These are phyloP conservation scores for Metopia argyrocephala DNA, from an alignment of 2,888 invertebrate genomes.

Conservation along the genomic window DNA sequence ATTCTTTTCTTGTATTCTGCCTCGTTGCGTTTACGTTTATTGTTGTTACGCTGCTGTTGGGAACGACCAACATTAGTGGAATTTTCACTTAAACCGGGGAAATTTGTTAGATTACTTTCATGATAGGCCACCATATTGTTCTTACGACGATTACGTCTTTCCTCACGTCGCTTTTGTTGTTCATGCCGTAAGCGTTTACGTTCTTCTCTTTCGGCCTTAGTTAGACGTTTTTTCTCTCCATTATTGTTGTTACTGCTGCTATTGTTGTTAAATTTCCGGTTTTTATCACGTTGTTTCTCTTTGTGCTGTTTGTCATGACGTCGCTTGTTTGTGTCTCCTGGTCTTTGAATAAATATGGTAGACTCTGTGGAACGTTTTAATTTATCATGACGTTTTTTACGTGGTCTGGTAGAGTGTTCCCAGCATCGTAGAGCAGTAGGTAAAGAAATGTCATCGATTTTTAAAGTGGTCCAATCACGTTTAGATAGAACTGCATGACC, in stretches of 20 bases:
- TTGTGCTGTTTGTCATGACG: conserved; percentile 69
- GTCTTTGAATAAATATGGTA: conserved; percentile 56
- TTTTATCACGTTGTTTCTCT: conserved; percentile 70
- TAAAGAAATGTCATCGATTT: conserved; percentile 90
- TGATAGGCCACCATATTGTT: conserved; percentile 52
- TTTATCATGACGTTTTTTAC: conserved; percentile 71
- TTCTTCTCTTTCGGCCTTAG: conserved; percentile 73
- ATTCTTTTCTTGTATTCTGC: conserved; percentile 52
- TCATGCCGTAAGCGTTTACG: conserved; percentile 71
- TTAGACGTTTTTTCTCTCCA: conserved; percentile 66
- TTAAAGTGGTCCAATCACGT: conserved; percentile 91
- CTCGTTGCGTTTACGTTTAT: conserved; percentile 52
- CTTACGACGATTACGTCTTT: conserved; percentile 59
- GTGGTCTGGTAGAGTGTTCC: conserved; percentile 83
- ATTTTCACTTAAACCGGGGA: conserved; percentile 41
- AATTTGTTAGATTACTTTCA: conserved; percentile 49
- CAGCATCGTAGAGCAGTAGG: conserved; percentile 93
- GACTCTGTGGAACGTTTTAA: conserved; percentile 75
- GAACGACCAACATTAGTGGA: conserved; percentile 38
- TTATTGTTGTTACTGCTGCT: conserved; percentile 51
- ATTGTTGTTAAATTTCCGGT: conserved; percentile 66
- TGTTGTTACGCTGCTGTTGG: conserved; percentile 41
- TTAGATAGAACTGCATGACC: conserved; percentile 94
- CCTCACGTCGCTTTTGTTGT: conserved; percentile 67
- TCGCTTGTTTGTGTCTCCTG: conserved; percentile 59